These are phyloP conservation scores for Scotopteryx bipunctaria DNA, from an alignment of 2,888 invertebrate genomes.

Conservation along the genomic window DNA sequence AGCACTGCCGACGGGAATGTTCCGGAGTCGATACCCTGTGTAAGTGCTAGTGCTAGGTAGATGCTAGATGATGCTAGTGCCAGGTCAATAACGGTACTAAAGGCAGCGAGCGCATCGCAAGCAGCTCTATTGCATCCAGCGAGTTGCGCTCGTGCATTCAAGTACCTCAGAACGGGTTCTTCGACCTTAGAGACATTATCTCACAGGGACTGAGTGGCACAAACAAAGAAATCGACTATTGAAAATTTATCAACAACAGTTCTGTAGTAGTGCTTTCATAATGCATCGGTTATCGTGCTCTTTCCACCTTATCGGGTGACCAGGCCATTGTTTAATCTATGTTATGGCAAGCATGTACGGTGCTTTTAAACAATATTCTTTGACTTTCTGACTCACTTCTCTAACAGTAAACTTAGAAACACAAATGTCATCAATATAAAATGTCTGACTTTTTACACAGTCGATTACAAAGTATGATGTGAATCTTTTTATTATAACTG, in stretches of 20 bases:
- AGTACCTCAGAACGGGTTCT: conserved; percentile 41
- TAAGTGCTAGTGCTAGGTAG: conserved; percentile 26
- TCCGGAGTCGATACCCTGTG: conserved; percentile 33
- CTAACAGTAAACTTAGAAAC: conserved; percentile 27
- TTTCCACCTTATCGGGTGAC: conserved; percentile 71
- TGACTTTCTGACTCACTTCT: conserved; percentile 43
- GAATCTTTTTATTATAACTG: conserved; percentile 3
- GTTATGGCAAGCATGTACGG: conserved; percentile 45
- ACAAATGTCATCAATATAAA: conserved; percentile 11
- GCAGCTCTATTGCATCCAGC: conserved; percentile 66
- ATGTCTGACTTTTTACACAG: conserved; percentile 7
- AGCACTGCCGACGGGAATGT: conserved; percentile 26
- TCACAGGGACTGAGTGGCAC: conserved; percentile 46
- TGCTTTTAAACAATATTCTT: conserved; percentile 47
- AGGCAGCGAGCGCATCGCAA: conserved; percentile 66
- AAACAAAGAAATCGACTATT: conserved; percentile 53
- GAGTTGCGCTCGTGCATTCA: conserved; percentile 46
- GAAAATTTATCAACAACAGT: conserved; percentile 51
- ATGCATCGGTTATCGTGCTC: conserved; percentile 68
- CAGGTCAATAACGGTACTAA: conserved; percentile 72
- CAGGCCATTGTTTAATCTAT: conserved; percentile 58
- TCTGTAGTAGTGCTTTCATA: conserved; percentile 53
- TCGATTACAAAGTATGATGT: conserved; percentile 4
- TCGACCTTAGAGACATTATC: conserved; percentile 59
- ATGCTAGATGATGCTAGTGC: conserved; percentile 43